These are phyloP conservation scores for Drosophila grimshawi DNA, from an alignment of 1,140 invertebrate genomes.

Conservation along the genomic window DNA sequence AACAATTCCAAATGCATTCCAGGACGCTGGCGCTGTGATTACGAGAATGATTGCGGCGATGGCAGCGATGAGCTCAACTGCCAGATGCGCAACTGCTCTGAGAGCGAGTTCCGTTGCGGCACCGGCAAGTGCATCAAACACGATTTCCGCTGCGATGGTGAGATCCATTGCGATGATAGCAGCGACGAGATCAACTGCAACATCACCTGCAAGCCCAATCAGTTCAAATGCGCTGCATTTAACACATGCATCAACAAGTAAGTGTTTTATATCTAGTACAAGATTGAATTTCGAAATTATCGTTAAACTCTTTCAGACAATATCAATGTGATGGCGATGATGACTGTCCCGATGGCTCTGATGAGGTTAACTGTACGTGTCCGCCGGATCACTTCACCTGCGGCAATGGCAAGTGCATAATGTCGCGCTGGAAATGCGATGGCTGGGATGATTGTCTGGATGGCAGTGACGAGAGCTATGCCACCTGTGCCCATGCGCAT, in stretches of 20 bases:
- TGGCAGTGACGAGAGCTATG: slow-evolving; percentile 92
- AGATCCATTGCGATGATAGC: slow-evolving; percentile 89
- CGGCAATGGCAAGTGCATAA: slow-evolving; percentile 96
- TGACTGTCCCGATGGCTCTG: slow-evolving; percentile 97
- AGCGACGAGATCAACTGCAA: slow-evolving; percentile 89
- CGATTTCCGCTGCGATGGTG: slow-evolving; percentile 88
- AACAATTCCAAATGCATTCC: slow-evolving; percentile 87
- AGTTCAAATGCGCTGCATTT: slow-evolving; percentile 86
- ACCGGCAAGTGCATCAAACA: slow-evolving; percentile 89
- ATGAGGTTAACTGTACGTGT: slow-evolving; percentile 92
- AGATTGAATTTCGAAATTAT: too few relatives aligned
- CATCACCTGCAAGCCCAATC: slow-evolving; percentile 73
- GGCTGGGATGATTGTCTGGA: slow-evolving; percentile 92
- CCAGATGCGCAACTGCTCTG: slow-evolving; percentile 88
- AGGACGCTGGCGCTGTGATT: slow-evolving; percentile 92
- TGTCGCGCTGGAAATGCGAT: slow-evolving; percentile 92
- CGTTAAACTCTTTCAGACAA: slow-evolving; percentile 49
- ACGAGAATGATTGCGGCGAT: slow-evolving; percentile 92
- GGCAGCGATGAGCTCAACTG: slow-evolving; percentile 90
- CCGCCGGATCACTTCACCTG: slow-evolving; percentile 94
- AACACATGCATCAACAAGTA: slow-evolving; percentile 89
- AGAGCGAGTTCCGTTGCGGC: slow-evolving; percentile 89
- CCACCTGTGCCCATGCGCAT: slow-evolving; percentile 91
- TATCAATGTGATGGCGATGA: slow-evolving; percentile 88
- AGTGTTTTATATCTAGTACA: neutral